Evolutionary conservation across 2,113 vertebrate genomes (phyloP), one percentile per base, ranked within the genome.

Genomic region (Climacteris rufus): DNA sequence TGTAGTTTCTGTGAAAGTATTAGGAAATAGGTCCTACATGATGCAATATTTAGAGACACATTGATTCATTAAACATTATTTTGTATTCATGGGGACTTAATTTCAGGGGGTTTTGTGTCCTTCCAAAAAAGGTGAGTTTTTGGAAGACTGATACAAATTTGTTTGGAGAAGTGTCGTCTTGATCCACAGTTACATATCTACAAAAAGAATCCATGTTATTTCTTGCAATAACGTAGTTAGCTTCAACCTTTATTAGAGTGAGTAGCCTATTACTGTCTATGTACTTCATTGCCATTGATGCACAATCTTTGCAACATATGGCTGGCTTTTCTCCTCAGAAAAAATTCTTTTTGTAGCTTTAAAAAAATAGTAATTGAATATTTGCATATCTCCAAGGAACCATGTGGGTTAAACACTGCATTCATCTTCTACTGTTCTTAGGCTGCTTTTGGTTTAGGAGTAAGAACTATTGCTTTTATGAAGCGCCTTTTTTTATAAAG

Each of bases 401-500:
- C 95, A 94, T 96, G 87, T 0, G 15, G 87, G 83, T 97, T 98
- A 97, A 97, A 97, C 95, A 96, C 37, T 81, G 89, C 92, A 98
- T 98, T 98, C 56, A 33, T 98, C 97, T 97, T 98, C 91, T 93
- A 92, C 95, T 93, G 93, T 97, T 98, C 97, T 98, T 97, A 97
- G 97, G 74, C 96, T 40, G 83, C 98, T 97, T 98, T 98, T 98
- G 90, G 94, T 98, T 97, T 98, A 98, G 97, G 97, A 98, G 84
- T 97, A 96, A 97, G 97, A 97, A 95, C 94, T 97, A 94, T 97
- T 97, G 97, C 97, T 98, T 98, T 98, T 98, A 97, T 98, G 96
- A 98, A 98, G 96, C 88, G 89, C 91, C 94, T 98, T 98, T 98
- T 98, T 97, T 97, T 98, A 89, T 98, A 96, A 98, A 98, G 97